These are phyloP conservation scores for Daboia siamensis DNA, from an alignment of 2,113 vertebrate genomes.

Conservation along the genomic window DNA sequence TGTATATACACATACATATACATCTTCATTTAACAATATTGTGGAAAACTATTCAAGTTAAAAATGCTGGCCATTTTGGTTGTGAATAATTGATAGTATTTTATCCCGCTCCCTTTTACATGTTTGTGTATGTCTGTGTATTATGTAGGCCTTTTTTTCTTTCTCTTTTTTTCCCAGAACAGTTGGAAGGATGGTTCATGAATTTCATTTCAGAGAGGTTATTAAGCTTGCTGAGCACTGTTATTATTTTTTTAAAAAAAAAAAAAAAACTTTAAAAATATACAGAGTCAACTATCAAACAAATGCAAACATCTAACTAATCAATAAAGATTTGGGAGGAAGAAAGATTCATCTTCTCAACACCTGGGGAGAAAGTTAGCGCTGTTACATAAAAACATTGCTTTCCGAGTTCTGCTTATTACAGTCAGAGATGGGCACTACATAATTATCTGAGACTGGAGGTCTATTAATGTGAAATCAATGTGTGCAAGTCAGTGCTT, in stretches of 20 bases:
- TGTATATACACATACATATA: neutral
- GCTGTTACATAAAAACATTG: neutral
- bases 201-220: neutral
- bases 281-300: neutral
- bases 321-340: neutral
- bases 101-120: neutral
- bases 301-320: neutral
- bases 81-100: neutral
- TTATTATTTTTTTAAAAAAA: neutral
- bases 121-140: neutral
- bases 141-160: neutral
- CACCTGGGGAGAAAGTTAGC: neutral
- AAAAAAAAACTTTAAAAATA: neutral
- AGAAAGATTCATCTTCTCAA: neutral
- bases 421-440: neutral
- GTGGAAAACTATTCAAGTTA: slow-evolving; percentile 5
- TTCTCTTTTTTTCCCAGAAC: neutral
- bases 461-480: slow-evolving; percentile 1
- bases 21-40: neutral
- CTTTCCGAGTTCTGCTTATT: neutral
- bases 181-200: neutral
- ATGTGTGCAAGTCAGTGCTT: neutral
- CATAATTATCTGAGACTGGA: slow-evolving; percentile 4
- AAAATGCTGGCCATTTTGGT: neutral
- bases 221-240: neutral